Percentiles rank a stretch among this genome's conserved stretches.
Evolutionary conservation across 2,113 vertebrate genomes (phyloP).

Genomic region (Pluvianellus socialis): DNA sequence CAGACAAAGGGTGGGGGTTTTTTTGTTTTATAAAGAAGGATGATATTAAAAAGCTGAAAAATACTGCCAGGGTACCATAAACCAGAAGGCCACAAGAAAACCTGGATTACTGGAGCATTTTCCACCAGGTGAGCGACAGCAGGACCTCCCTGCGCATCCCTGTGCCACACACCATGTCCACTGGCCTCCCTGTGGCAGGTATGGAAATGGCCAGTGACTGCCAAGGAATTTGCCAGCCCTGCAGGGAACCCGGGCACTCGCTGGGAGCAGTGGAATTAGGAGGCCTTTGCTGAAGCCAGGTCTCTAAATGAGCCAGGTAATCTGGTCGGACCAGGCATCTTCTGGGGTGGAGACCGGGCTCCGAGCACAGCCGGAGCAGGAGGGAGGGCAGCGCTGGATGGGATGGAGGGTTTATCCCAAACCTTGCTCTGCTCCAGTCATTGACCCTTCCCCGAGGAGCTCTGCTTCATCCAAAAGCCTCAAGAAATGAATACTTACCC

Average conservation of each 20-base stretch:
- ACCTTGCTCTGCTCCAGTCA: background rate
- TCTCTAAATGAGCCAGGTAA: background rate
- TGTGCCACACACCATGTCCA: rapidly evolving
- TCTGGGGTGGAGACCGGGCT: background rate
- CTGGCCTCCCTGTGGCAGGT: rapidly evolving
- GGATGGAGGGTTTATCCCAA: background rate
- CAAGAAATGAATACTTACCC: background rate
- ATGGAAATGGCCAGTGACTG: rapidly evolving
- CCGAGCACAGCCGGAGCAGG: background rate
- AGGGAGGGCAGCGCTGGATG: background rate
- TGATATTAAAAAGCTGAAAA: background rate
- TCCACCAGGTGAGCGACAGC: background rate
- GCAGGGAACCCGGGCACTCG: rapidly evolving
- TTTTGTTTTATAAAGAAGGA: background rate
- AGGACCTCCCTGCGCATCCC: background rate
- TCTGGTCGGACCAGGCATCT: background rate
- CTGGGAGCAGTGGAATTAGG: background rate
- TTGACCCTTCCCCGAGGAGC: background rate
- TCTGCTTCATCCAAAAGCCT: background rate
- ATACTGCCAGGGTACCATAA: background rate
- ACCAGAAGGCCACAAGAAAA: background rate
- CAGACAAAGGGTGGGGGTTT: background rate
- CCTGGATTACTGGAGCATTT: background rate
- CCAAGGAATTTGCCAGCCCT: background rate
- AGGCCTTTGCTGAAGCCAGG: background rate